phyloP scores from a whole-genome alignment of 2,113 vertebrate species.

The Mohoua ochrocephala region DNA sequence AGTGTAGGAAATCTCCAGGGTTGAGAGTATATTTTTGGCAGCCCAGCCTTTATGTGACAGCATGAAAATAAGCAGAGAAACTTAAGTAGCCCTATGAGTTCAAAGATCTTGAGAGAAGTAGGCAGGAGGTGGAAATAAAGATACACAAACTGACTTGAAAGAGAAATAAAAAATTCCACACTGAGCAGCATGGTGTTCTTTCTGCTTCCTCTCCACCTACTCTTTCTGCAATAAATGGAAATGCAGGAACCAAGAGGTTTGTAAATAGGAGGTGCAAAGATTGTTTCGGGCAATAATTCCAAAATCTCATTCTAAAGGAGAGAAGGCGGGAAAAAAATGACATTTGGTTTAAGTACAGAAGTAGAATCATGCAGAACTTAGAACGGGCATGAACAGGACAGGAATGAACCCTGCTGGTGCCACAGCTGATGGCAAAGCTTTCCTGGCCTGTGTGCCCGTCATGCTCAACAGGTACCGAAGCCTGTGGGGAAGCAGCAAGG shows the following conservation, averaged over 20 bases:
- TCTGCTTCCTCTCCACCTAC: background rate
- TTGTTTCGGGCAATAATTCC: background rate
- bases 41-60: background rate
- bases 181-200: background rate
- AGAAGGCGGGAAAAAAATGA: background rate
- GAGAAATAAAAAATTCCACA: background rate
- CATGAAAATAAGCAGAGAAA: constrained; percentile 28
- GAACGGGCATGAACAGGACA: background rate
- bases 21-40: background rate
- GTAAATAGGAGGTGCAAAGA: background rate
- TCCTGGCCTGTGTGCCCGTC: background rate
- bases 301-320: background rate
- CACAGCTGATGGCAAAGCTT: background rate
- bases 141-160: constrained; percentile 29
- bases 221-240: background rate
- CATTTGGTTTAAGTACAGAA: background rate
- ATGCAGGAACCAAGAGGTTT: background rate
- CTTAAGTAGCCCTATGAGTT: background rate
- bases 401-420: background rate
- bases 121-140: constrained; percentile 17
- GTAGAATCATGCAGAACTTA: background rate
- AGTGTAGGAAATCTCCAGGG: background rate
- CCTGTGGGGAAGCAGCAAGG: background rate
- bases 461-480: background rate
- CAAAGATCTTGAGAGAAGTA: constrained; percentile 11